Evolutionary conservation across 2,797 vertebrate genomes (phyloP).

Genomic region (Pantherophis alleghaniensis): DNA sequence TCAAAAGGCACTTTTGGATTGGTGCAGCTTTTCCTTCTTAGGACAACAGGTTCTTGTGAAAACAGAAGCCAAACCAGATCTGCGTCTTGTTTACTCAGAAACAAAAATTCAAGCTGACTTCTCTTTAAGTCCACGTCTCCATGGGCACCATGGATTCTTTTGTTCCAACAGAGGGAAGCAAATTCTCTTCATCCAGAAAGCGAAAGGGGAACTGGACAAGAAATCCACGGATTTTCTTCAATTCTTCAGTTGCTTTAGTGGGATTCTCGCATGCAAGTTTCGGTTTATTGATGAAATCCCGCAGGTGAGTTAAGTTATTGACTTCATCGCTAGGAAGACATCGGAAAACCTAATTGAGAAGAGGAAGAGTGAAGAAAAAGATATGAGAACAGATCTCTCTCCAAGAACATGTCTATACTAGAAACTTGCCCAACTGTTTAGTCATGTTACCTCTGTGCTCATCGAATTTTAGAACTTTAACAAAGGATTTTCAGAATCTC

Average conservation of each 20-base stretch:
- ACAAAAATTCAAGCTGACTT: neutral
- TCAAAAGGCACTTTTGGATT: constrained; percentile 40
- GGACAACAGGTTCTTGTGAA: constrained; percentile 24
- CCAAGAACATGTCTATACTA: neutral
- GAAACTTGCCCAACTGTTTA: neutral
- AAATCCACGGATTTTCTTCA: constrained; percentile 93
- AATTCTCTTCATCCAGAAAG: constrained; percentile 87
- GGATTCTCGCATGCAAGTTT: constrained; percentile 83
- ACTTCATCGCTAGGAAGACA: constrained; percentile 93
- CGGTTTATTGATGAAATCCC: constrained; percentile 79
- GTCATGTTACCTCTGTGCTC: too few relatives aligned
- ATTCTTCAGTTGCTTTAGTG: constrained; percentile 82
- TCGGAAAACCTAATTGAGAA: constrained; percentile 86
- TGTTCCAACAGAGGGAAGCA: constrained; percentile 90
- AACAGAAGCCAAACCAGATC: constrained; percentile 4
- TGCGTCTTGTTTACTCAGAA: neutral
- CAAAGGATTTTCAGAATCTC: neutral
- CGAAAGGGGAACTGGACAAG: constrained; percentile 93
- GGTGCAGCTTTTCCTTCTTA: constrained; percentile 27
- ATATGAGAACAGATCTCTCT: neutral
- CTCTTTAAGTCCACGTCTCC: constrained; percentile 92
- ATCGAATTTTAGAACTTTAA: neutral
- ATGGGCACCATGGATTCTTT: constrained; percentile 96
- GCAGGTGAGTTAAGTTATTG: constrained; percentile 83
- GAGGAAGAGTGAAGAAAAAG: neutral